These are phyloP conservation scores for Drosophila parvula DNA, from an alignment of 1,140 invertebrate species.

Conservation along the genomic window DNA sequence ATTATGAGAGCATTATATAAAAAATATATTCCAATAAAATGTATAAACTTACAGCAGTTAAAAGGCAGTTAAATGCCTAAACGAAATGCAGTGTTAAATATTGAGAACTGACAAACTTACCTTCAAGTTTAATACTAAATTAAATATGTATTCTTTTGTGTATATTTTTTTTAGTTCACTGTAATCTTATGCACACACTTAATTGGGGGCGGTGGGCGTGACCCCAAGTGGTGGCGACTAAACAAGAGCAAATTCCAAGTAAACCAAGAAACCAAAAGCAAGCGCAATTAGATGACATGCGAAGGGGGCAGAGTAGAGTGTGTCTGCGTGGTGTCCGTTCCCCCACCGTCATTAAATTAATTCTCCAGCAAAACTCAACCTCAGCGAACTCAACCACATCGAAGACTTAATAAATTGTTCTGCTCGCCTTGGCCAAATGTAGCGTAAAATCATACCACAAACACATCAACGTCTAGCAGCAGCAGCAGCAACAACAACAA, in stretches of 20 bases:
- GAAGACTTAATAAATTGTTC: constrained; percentile 52
- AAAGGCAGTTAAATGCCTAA: too few species aligned
- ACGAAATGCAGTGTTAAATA: too few species aligned
- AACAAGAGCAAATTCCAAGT: constrained; percentile 44
- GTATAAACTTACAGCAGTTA: neutral
- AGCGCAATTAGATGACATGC: constrained; percentile 45
- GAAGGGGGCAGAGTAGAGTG: constrained; percentile 12
- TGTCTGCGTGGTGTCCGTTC: constrained; percentile 4
- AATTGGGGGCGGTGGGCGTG: constrained; percentile 34
- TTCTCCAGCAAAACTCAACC: constrained; percentile 29
- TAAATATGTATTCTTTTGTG: too few species aligned
- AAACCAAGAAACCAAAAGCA: constrained; percentile 21
- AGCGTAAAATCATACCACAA: constrained; percentile 62
- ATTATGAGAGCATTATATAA: neutral
- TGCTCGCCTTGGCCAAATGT: constrained; percentile 53
- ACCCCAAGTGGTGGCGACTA: constrained; percentile 19
- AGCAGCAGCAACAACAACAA: constrained; percentile 29
- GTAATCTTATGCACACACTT: neutral
- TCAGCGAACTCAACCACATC: constrained; percentile 44
- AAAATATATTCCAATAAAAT: neutral
- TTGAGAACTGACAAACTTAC: too few species aligned
- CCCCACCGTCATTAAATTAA: constrained; percentile 25
- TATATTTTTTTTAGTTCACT: neutral
- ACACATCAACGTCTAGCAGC: constrained; percentile 29
- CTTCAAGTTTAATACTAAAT: too few species aligned